Evolutionary conservation across 64 coral and sea anemone genomes (phyloP).

Genomic region (Acropora tenuis): DNA sequence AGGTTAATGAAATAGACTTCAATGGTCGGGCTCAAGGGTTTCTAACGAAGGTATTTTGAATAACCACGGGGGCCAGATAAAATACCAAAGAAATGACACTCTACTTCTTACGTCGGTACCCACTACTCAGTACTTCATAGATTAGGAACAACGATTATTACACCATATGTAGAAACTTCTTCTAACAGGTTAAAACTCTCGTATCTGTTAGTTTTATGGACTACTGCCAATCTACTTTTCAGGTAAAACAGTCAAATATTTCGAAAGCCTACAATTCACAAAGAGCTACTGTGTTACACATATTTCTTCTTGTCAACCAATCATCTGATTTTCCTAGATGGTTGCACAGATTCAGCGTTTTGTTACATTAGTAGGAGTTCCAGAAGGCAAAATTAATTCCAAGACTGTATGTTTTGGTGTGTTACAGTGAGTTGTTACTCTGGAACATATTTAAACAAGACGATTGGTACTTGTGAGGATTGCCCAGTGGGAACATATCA

Average conservation of each 20-base stretch:
- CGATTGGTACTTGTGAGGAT: slow-evolving; percentile 32
- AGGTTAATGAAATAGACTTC: not conserved
- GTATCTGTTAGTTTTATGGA: too few relatives aligned
- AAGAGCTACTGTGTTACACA: not conserved
- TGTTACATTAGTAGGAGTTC: not conserved
- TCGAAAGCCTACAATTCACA: not conserved
- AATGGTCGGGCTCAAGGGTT: not conserved
- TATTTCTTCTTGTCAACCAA: not conserved
- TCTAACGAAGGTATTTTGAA: not conserved
- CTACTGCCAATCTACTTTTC: not conserved
- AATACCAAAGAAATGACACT: not conserved
- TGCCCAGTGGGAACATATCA: slow-evolving; percentile 63
- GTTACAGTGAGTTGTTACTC: slow-evolving; percentile 24
- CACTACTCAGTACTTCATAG: not conserved
- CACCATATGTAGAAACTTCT: not conserved
- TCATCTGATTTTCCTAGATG: not conserved
- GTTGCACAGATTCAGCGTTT: not conserved
- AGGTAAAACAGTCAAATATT: not conserved
- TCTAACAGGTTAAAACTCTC: not conserved
- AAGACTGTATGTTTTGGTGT: not conserved
- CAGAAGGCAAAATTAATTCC: too few relatives aligned
- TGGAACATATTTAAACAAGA: slow-evolving; percentile 51
- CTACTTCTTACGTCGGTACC: not conserved
- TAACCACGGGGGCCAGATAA: not conserved
- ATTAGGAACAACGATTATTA: not conserved